Percentiles rank a stretch among this genome's conserved stretches.
Conservation (phyloP, 37 sponge, comb jelly and placozoan genomes). For the Ephydatia muelleri region DNA sequence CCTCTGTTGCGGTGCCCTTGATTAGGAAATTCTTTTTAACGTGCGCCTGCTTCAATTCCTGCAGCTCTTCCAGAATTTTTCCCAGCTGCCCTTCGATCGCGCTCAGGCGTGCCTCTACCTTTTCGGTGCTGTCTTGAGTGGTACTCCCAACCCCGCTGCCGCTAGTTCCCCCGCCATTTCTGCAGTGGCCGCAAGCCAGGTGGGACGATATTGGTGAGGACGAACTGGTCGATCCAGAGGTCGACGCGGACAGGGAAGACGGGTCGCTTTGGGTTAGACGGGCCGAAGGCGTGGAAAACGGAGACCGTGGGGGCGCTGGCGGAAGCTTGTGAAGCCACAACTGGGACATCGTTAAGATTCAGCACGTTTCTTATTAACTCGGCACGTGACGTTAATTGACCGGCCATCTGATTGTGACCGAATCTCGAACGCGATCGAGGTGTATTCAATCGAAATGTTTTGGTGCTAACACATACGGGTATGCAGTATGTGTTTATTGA, state of each 20-base stretch:
- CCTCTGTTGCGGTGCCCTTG: background rate
- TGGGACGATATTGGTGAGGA: background rate
- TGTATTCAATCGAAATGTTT: too few relatives aligned
- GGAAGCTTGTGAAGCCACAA: background rate
- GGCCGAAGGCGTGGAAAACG: background rate
- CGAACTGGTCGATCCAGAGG: background rate
- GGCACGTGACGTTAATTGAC: background rate
- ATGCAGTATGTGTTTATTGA: too few relatives aligned
- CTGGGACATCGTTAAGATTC: background rate
- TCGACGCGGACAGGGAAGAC: background rate
- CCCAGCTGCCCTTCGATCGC: background rate
- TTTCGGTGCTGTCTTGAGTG: background rate
- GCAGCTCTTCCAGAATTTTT: background rate
- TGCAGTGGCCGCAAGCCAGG: background rate
- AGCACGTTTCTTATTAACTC: background rate
- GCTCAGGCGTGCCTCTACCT: background rate
- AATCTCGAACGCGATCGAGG: too few relatives aligned
- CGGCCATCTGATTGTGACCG: too few relatives aligned
- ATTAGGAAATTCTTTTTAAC: background rate
- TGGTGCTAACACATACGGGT: too few relatives aligned
- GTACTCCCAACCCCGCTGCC: background rate
- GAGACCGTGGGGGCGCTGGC: background rate
- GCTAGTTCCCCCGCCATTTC: background rate
- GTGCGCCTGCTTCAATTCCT: background rate
- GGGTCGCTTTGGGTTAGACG: background rate